phyloP scores from a whole-genome alignment of 30 jellyfish, hydroid and myxozoan species.

The Hydractinia symbiolongicarpus region DNA sequence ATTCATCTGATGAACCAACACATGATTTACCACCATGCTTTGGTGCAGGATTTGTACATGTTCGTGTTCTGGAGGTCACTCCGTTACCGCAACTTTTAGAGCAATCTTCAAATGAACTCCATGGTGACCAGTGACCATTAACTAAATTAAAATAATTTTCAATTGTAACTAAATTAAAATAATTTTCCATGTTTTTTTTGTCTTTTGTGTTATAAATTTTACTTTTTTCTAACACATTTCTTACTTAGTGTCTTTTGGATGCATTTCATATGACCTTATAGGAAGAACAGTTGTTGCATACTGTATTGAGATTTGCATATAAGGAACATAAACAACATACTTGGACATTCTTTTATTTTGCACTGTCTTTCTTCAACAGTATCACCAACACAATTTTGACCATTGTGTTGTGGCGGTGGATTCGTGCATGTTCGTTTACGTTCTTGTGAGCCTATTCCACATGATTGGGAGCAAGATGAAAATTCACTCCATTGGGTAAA shows the following conservation, averaged over 20 bases:
- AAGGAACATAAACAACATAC: neutral
- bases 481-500: neutral
- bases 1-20: constrained; percentile 6
- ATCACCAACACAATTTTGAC: constrained; percentile 9
- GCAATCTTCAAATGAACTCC: constrained; percentile 7
- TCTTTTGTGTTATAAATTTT: no score
- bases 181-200: no score
- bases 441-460: constrained; percentile 13
- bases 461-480: neutral
- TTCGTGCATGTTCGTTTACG: constrained; percentile 12
- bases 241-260: no score
- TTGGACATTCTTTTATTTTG: constrained; percentile 9
- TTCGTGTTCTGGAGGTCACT: neutral
- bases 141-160: neutral
- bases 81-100: constrained; percentile 14
- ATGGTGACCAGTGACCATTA: neutral
- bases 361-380: constrained; percentile 9
- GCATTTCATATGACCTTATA: no score
- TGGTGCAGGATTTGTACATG: constrained; percentile 13
- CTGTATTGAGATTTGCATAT: no score
- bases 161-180: neutral
- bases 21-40: neutral
- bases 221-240: no score
- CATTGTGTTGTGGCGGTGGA: constrained; percentile 16
- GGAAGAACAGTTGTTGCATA: no score